phyloP scores from a whole-genome alignment of 2,113 vertebrate genomes.

The Marcusenius ussheri region DNA sequence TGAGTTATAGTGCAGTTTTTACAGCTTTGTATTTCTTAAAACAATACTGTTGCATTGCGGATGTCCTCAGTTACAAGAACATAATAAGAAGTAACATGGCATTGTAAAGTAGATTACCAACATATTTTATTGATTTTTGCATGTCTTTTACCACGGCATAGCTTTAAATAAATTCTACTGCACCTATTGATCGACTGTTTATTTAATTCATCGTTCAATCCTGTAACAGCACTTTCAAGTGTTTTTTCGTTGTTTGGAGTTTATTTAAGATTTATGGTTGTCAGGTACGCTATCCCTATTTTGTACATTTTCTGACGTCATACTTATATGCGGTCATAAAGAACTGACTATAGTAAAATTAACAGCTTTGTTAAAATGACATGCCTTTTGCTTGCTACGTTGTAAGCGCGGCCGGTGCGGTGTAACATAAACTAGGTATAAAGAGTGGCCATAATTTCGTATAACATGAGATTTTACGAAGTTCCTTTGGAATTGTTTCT shows the following conservation, averaged over 20 bases:
- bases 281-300: neutral
- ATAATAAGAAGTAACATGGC: neutral
- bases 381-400: slow-evolving; percentile 38
- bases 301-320: neutral
- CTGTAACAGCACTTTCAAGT: neutral
- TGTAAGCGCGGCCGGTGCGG: neutral
- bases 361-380: slow-evolving; percentile 11
- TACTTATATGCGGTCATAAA: neutral
- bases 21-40: neutral
- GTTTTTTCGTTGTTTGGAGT: neutral
- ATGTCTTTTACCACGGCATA: neutral
- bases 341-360: neutral
- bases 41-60: neutral
- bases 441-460: slow-evolving; percentile 30
- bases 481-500: slow-evolving; percentile 61
- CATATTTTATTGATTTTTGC: neutral
- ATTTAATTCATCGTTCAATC: neutral
- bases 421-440: slow-evolving; percentile 14
- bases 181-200: neutral
- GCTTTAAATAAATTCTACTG: neutral
- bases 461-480: slow-evolving; percentile 46
- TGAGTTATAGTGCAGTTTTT: neutral
- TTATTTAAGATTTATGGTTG: neutral
- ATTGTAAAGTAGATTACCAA: neutral
- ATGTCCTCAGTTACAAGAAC: neutral